phyloP scores from a whole-genome alignment of 2,797 vertebrate genomes.

The Pteropus rufus region DNA sequence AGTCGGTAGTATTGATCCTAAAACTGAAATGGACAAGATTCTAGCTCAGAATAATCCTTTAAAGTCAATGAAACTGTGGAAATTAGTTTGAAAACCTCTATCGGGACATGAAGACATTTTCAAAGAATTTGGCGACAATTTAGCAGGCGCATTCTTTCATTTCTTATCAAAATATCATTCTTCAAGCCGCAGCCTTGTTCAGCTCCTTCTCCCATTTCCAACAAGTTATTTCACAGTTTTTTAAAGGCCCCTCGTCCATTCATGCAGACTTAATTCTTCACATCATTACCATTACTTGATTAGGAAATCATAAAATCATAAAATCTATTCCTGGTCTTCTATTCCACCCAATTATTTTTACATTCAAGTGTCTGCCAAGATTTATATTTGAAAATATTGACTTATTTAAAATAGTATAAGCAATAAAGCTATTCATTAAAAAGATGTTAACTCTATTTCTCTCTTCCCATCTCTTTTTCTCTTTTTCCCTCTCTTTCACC shows the following conservation, averaged over 20 bases:
- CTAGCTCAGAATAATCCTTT: not conserved
- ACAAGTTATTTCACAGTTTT: not conserved
- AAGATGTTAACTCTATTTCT: not conserved
- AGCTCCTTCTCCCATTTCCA: not conserved
- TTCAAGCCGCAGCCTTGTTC: not conserved
- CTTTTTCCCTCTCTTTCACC: not conserved
- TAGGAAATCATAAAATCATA: not conserved
- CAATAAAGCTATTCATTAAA: not conserved
- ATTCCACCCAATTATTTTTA: not conserved
- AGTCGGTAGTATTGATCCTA: slow-evolving; percentile 35
- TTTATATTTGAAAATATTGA: not conserved
- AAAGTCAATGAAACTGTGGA: slow-evolving; percentile 30
- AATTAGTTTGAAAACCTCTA: slow-evolving; percentile 36
- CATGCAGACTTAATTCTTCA: not conserved
- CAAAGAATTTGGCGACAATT: not conserved
- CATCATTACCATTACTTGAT: not conserved
- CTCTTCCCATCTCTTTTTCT: not conserved
- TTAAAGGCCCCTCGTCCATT: not conserved
- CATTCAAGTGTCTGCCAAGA: not conserved
- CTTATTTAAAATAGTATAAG: not conserved
- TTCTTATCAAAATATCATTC: not conserved
- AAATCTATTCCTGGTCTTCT: not conserved
- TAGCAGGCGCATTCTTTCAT: not conserved
- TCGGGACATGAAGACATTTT: not conserved
- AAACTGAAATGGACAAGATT: slow-evolving; percentile 54